phyloP scores from a whole-genome alignment of 2,888 invertebrate genomes.

The Pomacea canaliculata region DNA sequence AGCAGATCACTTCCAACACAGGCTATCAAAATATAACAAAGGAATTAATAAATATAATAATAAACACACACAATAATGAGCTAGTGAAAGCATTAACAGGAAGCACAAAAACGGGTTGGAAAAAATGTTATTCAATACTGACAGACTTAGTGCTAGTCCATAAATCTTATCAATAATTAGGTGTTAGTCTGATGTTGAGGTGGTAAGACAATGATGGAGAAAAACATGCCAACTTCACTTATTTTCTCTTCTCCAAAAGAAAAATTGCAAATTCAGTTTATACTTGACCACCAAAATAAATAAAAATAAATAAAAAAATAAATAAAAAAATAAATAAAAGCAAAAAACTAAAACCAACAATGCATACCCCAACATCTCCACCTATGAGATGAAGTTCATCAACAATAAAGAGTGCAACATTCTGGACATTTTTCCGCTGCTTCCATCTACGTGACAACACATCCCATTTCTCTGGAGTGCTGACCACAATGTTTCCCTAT shows the following conservation, averaged over 20 bases:
- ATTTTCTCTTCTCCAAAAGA: no score
- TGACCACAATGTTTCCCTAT: conserved; percentile 96
- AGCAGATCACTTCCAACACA: conserved; percentile 91
- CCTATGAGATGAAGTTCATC: conserved; percentile 89
- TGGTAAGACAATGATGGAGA: no score
- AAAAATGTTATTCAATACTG: neutral
- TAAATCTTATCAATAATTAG: neutral
- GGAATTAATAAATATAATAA: neutral
- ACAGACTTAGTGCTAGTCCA: neutral
- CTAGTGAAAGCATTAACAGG: no score
- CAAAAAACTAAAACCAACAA: neutral
- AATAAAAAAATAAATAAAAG: neutral
- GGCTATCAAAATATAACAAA: conserved; percentile 73
- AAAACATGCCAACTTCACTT: no score
- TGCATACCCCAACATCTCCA: conserved; percentile 72
- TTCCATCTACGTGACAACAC: conserved; percentile 98
- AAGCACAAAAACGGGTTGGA: no score
- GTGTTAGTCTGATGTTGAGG: no score
- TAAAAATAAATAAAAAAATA: neutral
- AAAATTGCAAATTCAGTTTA: no score
- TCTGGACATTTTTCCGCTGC: conserved; percentile 97
- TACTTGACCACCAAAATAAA: neutral
- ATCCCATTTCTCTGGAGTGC: conserved; percentile 99
- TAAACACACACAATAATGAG: neutral
- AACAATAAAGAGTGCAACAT: conserved; percentile 94